Percentiles rank a stretch among this genome's conserved stretches.
Evolutionary conservation across 2,888 invertebrate species (phyloP).

Genomic region (Phalera bucephala): DNA sequence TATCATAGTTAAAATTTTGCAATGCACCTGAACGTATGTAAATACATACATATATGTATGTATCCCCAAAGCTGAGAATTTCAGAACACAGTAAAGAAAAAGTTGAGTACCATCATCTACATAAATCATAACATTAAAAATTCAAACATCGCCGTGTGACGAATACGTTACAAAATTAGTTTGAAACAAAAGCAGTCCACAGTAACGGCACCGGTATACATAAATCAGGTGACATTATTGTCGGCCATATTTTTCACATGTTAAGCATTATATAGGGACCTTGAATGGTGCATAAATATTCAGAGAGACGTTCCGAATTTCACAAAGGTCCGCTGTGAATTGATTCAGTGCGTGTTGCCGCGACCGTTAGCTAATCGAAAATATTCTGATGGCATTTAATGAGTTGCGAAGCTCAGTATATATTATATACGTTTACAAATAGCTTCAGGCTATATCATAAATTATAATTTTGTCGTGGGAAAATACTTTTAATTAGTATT

Average conservation of each 20-base stretch:
- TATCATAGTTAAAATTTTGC: too few relatives aligned
- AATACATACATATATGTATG: too few relatives aligned
- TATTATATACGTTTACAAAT: too few relatives aligned
- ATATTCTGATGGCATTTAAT: slow-evolving; percentile 65
- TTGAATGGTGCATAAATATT: slow-evolving; percentile 67
- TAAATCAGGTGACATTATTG: slow-evolving; percentile 38
- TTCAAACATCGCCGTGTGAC: not conserved
- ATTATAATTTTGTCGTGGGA: too few relatives aligned
- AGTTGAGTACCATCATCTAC: too few relatives aligned
- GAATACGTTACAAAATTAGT: slow-evolving; percentile 7
- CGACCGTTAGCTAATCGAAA: slow-evolving; percentile 61
- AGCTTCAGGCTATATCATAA: too few relatives aligned
- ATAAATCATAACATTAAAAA: too few relatives aligned
- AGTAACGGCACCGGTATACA: slow-evolving; percentile 31
- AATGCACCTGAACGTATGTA: too few relatives aligned
- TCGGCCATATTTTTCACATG: slow-evolving; percentile 36
- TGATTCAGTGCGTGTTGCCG: slow-evolving; percentile 56
- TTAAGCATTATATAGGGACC: slow-evolving; percentile 48
- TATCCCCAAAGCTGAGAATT: too few relatives aligned
- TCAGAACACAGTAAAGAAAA: too few relatives aligned
- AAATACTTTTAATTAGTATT: too few relatives aligned
- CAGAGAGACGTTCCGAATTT: slow-evolving; percentile 56
- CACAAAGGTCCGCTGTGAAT: slow-evolving; percentile 56
- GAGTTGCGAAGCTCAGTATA: slow-evolving; percentile 45
- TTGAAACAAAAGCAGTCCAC: slow-evolving; percentile 16